Conservation (phyloP, 2,113 vertebrate genomes). For the Ardeotis arabs region DNA sequence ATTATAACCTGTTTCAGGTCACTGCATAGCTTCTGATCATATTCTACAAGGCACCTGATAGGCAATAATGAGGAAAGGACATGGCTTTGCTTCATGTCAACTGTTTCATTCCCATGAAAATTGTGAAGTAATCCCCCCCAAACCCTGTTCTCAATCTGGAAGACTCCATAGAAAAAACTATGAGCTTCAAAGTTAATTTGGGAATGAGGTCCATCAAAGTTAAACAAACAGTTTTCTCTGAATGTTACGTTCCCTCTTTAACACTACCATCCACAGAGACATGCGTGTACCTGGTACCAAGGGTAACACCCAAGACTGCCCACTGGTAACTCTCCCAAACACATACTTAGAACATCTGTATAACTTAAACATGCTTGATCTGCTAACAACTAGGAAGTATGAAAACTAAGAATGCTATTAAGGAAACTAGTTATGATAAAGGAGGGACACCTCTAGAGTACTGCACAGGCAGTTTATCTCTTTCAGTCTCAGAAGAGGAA, state of each 20-base stretch:
- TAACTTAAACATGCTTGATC: background rate
- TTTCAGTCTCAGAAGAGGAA: background rate
- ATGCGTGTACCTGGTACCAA: background rate
- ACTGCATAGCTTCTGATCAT: background rate
- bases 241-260: background rate
- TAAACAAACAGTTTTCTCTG: background rate
- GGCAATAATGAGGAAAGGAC: background rate
- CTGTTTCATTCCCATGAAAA: background rate
- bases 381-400: background rate
- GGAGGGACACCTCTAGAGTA: background rate
- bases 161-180: background rate
- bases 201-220: background rate
- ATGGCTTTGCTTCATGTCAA: background rate
- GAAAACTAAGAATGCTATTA: background rate
- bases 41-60: background rate
- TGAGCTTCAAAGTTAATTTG: background rate
- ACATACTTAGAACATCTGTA: background rate
- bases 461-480: background rate
- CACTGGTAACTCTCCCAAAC: background rate
- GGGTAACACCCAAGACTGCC: background rate
- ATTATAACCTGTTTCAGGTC: background rate
- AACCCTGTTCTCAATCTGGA: background rate
- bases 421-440: background rate
- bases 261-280: background rate
- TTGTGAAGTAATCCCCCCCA: background rate